Evolutionary conservation across 2,113 vertebrate species (phyloP), one percentile per base, ranked within the genome.

Genomic region (Laticauda colubrina): DNA sequence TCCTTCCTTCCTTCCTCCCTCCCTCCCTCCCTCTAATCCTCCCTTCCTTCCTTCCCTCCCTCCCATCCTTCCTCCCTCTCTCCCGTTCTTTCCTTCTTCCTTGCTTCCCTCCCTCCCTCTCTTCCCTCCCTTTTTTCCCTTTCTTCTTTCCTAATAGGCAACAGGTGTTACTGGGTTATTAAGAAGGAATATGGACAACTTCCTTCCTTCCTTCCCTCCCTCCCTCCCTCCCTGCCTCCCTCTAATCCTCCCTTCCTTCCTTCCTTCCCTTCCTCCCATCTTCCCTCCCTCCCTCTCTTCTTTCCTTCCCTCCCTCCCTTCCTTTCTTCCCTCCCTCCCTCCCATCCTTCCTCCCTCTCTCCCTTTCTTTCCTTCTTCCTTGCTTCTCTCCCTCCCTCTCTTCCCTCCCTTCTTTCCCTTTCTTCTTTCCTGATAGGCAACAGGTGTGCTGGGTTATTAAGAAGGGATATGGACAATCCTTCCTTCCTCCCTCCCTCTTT

Each of bases 241-340:
- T 39, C 34, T 39, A 39, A 39, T 39, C 34, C 34, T 15, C 2
- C 2, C 2, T 59, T 21, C 6, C 39, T 14, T 14, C 6, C 4
- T 2, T 14, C 5, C 4, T 2, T 45, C 15, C 7, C 18, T 59
- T 0, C 3, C 8, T 59, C 0, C 0, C 14, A 2, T 34, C 43
- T 23, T 18, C 14, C 21, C 18, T 75, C 45, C 45, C 5, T 9
- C 34, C 4, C 12, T 87, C 2, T 21, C 51, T 5, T 4, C 5
- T 21, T 7, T 7, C 23, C 7, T 9, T 1, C 20, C 24, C 5
- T n/a, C 3, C 21, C 29, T 15, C 2, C 2, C 2, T 59, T 21
- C 6, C 39, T 14, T 14, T 3, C 4, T 2, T 14, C 5, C 4
- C 5, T 45, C 15, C 7, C 18, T 59, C 0, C 3, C 8, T 59